phyloP scores from a whole-genome alignment of 2,797 vertebrate genomes.

The Toxotes lorentzi region DNA sequence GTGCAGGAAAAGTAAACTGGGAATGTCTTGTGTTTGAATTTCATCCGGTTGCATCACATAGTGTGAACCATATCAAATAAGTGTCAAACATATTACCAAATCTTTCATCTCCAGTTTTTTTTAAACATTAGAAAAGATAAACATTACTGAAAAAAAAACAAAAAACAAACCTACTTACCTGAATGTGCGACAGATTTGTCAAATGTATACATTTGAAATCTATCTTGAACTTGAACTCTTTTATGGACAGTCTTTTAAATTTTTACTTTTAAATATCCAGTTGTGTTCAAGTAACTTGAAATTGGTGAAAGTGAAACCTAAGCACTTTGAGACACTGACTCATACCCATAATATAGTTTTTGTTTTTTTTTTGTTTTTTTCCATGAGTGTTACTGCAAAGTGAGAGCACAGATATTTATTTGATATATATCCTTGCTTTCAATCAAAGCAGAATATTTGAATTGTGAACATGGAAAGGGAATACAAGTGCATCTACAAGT shows the following conservation, averaged over 20 bases:
- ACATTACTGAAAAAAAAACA: background rate
- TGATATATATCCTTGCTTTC: background rate
- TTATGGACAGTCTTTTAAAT: background rate
- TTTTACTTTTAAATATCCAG: background rate
- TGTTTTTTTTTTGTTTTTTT: no score
- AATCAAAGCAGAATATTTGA: background rate
- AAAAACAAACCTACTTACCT: no score
- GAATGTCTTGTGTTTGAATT: background rate
- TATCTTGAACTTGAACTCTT: background rate
- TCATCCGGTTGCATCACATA: background rate
- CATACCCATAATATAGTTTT: background rate
- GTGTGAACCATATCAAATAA: slow-evolving; percentile 2
- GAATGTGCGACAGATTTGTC: no score
- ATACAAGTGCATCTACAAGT: background rate
- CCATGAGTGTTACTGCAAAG: background rate
- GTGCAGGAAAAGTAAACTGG: background rate
- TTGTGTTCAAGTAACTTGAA: background rate
- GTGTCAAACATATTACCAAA: background rate
- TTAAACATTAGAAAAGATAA: background rate
- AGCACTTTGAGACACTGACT: background rate
- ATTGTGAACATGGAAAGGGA: background rate
- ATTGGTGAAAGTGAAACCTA: background rate
- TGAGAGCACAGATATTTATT: background rate
- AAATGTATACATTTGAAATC: background rate
- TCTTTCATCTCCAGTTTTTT: background rate